Base-by-base conservation (phyloP, 2,113 vertebrate genomes). In the Tinamus guttatus region DNA sequence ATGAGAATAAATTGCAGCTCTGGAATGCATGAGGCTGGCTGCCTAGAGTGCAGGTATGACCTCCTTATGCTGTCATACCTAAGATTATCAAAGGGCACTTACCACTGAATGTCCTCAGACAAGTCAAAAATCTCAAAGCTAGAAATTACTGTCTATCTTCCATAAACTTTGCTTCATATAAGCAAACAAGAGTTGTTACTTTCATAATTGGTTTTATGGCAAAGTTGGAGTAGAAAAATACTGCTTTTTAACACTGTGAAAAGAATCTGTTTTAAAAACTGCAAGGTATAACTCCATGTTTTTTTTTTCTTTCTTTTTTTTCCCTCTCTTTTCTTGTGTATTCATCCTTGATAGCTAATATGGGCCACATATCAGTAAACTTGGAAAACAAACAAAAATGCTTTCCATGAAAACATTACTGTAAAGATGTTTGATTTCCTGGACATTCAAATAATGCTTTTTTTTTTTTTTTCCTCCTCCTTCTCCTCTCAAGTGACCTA, bases 241-340 rank as follows among this genome's bases (percentile, higher is more conserved):
- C 67, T 93, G 85, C 78, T 93, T 93, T 95, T 84, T 93, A 81
- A 96, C 95, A 97, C 94, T 97, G 93, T 97, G 95, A 97, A 96
- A 93, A 92, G 11, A 88, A 89, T 81, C 41, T 82, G 15, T 87
- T 96, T 90, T 84, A 86, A 76, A 93, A 94, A 92, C 93, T 97
- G 96, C 82, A 83, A 60, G 70, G 41, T 71, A 6, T 64, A 86
- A 75, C 77, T 86, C 64, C 65, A 22, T 27, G 9, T 12, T 43
- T 52, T 79, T 34, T 18, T 7, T 59, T 51, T 81, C 68, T 17
- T 7, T 81, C 15, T 11, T 20, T 9, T 15, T 5, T 11, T 20
- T 34, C 0, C 7, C 13, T 7, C 27, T 22, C 3, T 81, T 75
- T 81, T 93, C 70, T 85, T 32, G 11, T 87, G 1, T 64, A 11